A percentile compares a stretch with the other conserved stretches of the same genome.
phyloP scores from a whole-genome alignment of 2,797 vertebrate genomes.

The Mormyrops attenuatus region DNA sequence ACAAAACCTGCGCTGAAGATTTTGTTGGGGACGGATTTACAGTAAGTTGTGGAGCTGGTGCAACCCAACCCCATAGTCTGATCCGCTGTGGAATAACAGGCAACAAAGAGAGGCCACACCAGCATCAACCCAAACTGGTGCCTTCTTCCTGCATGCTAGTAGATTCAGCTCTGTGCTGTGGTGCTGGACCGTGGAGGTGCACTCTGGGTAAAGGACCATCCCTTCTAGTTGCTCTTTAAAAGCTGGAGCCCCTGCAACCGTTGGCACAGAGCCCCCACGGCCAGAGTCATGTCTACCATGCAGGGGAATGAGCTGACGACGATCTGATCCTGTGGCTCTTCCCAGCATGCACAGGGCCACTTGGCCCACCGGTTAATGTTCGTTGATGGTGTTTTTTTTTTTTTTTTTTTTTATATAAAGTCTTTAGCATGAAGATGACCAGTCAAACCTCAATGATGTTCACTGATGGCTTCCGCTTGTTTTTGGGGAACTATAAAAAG shows the following conservation, averaged over 20 bases:
- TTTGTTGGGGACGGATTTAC: not conserved
- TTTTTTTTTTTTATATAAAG: not conserved
- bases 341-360: slow-evolving; percentile 16
- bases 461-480: slow-evolving; percentile 74
- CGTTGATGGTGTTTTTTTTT: not conserved
- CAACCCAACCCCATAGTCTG: not conserved
- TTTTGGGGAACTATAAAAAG: slow-evolving; percentile 71
- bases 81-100: not conserved
- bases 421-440: slow-evolving; percentile 45
- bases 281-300: not conserved
- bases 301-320: not conserved
- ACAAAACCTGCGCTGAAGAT: not conserved
- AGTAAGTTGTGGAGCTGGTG: not conserved
- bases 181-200: not conserved
- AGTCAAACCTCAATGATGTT: slow-evolving; percentile 75
- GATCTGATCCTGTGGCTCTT: not conserved
- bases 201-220: not conserved
- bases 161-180: not conserved
- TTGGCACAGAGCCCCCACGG: slow-evolving; percentile 6
- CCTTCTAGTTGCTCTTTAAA: not conserved
- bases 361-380: not conserved
- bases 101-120: not conserved
- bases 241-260: not conserved
- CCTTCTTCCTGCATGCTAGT: not conserved
- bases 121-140: not conserved